These are phyloP conservation scores for Pogoniulus pusillus DNA, from an alignment of 2,797 vertebrate species.

Conservation along the genomic window DNA sequence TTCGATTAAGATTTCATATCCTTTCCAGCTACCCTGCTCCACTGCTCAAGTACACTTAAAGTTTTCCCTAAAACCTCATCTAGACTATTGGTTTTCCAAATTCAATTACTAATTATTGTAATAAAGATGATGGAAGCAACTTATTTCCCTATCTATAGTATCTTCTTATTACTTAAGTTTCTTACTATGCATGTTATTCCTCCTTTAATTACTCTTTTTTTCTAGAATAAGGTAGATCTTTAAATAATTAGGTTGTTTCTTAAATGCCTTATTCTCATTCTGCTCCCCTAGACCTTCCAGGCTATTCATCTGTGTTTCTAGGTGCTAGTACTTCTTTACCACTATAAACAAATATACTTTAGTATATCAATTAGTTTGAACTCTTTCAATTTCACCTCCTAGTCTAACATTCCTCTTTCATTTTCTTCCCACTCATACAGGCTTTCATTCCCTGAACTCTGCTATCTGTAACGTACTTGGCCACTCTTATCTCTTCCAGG, in stretches of 20 bases:
- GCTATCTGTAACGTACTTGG: constrained; percentile 44
- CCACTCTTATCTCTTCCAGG: constrained; percentile 57
- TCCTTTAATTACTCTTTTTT: background rate
- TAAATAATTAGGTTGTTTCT: background rate
- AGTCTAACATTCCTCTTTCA: background rate
- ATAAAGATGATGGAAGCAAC: background rate
- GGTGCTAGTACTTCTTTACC: background rate
- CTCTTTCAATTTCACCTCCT: background rate
- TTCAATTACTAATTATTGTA: background rate
- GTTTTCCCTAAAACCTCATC: background rate
- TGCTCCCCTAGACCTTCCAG: background rate
- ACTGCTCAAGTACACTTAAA: background rate
- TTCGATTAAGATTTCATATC: background rate
- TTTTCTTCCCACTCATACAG: constrained; percentile 17
- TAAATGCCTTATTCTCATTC: background rate
- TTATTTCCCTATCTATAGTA: background rate
- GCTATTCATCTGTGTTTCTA: background rate
- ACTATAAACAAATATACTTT: background rate
- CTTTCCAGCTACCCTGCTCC: background rate
- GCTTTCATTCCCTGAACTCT: constrained; percentile 59
- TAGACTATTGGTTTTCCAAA: background rate
- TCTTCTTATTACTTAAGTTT: background rate
- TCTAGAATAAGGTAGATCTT: background rate
- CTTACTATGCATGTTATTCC: background rate
- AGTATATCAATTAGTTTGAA: background rate